Evolutionary conservation across 2,113 vertebrate genomes (phyloP).

Genomic region (Merops nubicus): DNA sequence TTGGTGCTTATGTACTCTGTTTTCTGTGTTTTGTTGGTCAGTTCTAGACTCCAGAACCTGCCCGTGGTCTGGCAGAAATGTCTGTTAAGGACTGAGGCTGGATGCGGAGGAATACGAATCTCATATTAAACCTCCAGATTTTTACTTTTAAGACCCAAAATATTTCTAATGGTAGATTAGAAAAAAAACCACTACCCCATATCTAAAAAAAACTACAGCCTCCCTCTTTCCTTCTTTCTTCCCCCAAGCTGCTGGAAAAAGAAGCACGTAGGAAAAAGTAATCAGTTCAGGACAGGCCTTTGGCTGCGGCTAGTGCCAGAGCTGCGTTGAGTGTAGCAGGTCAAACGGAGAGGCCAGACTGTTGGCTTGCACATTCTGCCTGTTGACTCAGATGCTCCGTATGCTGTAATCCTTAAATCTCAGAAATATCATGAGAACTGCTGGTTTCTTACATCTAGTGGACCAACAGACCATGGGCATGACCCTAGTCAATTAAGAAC

Average conservation of each 20-base stretch:
- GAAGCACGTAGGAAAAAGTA: not conserved
- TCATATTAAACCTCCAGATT: not conserved
- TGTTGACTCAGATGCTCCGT: not conserved
- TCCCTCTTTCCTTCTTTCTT: not conserved
- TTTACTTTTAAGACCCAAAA: not conserved
- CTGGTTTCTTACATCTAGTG: not conserved
- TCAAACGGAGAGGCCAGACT: constrained; percentile 5
- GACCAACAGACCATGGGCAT: not conserved
- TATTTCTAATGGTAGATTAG: not conserved
- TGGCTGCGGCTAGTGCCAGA: constrained; percentile 30
- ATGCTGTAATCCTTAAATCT: not conserved
- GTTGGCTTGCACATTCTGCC: not conserved
- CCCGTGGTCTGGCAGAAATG: not conserved
- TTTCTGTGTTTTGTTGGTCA: not conserved
- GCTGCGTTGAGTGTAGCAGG: not conserved
- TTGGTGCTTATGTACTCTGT: not conserved
- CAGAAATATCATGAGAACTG: not conserved
- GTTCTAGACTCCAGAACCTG: not conserved
- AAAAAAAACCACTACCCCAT: not conserved
- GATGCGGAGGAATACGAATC: not conserved
- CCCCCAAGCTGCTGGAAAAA: not conserved
- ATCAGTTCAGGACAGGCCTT: not conserved
- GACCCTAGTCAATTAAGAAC: not conserved
- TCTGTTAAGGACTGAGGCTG: not conserved
- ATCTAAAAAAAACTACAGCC: not conserved